Evolutionary conservation across 2,888 invertebrate genomes (phyloP), one percentile per base, ranked within the genome.

Genomic region (Drosophila pseudotakahashii): DNA sequence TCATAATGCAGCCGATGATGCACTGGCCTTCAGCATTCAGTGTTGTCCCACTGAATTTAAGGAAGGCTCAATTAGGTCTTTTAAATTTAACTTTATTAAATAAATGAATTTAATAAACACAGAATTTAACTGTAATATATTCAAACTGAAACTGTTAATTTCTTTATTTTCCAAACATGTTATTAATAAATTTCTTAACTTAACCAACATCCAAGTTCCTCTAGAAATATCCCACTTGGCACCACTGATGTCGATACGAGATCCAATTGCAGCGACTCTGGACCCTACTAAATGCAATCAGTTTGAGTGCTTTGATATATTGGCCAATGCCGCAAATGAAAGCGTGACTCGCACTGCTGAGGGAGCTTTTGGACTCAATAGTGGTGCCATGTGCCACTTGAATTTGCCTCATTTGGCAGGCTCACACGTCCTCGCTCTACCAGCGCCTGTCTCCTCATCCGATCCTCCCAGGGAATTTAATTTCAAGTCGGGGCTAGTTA

Each of bases 401-500:
- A 62, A 51, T 36, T 61, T 48, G 59, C 75, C 79, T 78, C 81
- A 81, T 81, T 84, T 79, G 81, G 76, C 83, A 83, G 78, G 83
- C 75, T 54, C 68, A 84, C 79, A 81, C 84, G 79, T 84, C 54
- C 23, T 16, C 23, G 39, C 39, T 47, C 30, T 42, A n/a, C 7
- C 39, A 30, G 7, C 30, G 19, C 16, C 16, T 39, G 5, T 16
- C 10, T 11, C 10, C 26, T n/a, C 48, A 50, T n/a, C 16, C 34
- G 42, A 61, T 51, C 44, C 44, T 23, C 51, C 11, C 9, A 26
- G 36, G 70, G 47, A 73, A 78, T 78, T 76, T 82, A 69, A 75
- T 78, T 78, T 77, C 73, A 64, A 78, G 85, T 73, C 81, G 45
- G 48, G 75, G 78, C 76, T 69, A 80, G 82, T 81, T 85, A 85